Base-by-base conservation (phyloP, 2,797 vertebrate species). In the Tiaroga cobitis region DNA sequence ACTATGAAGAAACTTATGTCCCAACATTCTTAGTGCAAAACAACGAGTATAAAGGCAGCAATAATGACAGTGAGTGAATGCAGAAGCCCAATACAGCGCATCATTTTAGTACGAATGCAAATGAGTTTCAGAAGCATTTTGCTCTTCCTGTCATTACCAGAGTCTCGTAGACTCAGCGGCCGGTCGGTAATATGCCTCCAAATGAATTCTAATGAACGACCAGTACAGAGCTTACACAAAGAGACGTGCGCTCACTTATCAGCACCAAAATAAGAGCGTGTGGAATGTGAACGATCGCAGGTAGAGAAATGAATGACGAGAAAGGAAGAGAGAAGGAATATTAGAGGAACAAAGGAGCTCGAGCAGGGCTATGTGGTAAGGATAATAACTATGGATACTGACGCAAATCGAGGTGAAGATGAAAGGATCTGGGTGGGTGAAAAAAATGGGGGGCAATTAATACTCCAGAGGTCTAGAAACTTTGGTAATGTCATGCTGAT, bases 391-490 rank as follows among this genome's bases (percentile, higher is more conserved):
- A 67, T 43, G n/a, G 75, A 29, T 83, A 56, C 61, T 61, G 63
- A 82, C 49, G 70, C 68, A 77, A 86, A 87, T 46, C 77, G 82
- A 41, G 34, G 32, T 8, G 8, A 70, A 87, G 80, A 88, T 88
- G 85, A 88, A 90, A 87, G 88, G 65, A 41, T 32, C n/a, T 32
- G 65, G 67, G 82, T 43, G 68, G 68, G 81, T 51, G 85, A 84
- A 63, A 63, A 59, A 72, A 79, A 61, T 16, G 34, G 72, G 68
- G 73, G 29, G 73, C 77, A 80, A 79, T 67, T 85, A 89, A 85
- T 81, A 85, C 85, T 87, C 83, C n/a, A 21, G 74, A 81, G 83
- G 81, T 86, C 83, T 75, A 86, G 72, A 88, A 88, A 85, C 83
- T 79, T 79, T 56, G 29, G 39, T 82, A 54, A 77, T 69, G 68